phyloP scores from a whole-genome alignment of 2,797 vertebrate genomes.

The Tragelaphus eurycerus region DNA sequence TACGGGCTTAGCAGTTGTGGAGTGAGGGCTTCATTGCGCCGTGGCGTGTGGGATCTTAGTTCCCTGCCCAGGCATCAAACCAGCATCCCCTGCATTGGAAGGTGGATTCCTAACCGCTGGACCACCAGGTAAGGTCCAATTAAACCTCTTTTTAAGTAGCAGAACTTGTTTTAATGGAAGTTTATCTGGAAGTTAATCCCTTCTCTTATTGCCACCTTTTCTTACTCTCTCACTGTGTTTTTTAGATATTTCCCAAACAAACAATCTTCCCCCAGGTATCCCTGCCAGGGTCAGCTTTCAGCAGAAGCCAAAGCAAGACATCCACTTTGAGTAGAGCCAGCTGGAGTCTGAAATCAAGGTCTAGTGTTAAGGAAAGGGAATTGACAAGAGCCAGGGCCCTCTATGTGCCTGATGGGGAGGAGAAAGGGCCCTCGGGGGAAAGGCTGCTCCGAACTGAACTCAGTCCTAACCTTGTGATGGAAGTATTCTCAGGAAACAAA shows the following conservation, averaged over 20 bases:
- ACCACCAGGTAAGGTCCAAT: background rate
- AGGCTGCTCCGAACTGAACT: background rate
- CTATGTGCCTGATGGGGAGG: background rate
- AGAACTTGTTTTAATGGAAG: background rate
- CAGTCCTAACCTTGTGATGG: background rate
- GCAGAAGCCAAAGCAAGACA: background rate
- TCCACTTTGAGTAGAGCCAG: background rate
- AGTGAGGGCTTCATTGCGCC: rapidly evolving
- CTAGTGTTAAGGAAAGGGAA: background rate
- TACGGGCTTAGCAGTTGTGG: background rate
- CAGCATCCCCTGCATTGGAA: background rate
- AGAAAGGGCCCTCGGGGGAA: background rate
- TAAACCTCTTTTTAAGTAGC: background rate
- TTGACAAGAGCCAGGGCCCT: background rate
- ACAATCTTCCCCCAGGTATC: background rate
- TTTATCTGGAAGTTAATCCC: background rate
- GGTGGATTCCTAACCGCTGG: background rate
- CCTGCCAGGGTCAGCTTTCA: background rate
- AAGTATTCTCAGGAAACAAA: background rate
- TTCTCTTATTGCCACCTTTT: background rate
- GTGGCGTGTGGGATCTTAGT: background rate
- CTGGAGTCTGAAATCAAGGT: background rate
- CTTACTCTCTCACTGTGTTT: background rate
- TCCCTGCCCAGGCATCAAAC: background rate
- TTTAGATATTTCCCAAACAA: background rate